A percentile compares a stretch with the other conserved stretches of the same genome.
These are phyloP conservation scores for Aldabrachelys gigantea DNA, from an alignment of 2,113 vertebrate species.

Conservation along the genomic window DNA sequence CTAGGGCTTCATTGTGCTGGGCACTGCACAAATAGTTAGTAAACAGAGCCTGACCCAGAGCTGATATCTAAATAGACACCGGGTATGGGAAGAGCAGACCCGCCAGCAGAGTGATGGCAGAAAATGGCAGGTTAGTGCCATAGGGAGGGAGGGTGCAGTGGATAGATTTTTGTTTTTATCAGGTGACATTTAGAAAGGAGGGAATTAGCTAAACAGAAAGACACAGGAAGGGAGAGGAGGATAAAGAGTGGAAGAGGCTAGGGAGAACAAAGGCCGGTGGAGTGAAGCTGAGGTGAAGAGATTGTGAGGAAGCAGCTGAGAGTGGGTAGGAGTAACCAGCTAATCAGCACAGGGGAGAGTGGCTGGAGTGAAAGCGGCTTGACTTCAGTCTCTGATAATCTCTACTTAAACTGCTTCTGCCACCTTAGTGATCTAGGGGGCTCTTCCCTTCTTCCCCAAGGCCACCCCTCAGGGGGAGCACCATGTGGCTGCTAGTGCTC, in stretches of 20 bases:
- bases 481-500: background rate
- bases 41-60: background rate
- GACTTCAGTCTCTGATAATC: background rate
- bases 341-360: background rate
- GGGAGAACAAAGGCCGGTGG: background rate
- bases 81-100: too few relatives aligned
- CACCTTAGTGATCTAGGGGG: too few relatives aligned
- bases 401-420: background rate
- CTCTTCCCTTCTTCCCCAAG: too few relatives aligned
- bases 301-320: background rate
- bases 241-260: background rate
- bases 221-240: too few relatives aligned
- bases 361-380: background rate
- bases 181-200: background rate
- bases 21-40: background rate
- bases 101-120: too few relatives aligned
- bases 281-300: background rate
- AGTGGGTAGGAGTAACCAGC: background rate
- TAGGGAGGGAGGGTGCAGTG: too few relatives aligned
- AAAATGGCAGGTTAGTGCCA: too few relatives aligned
- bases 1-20: background rate
- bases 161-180: background rate
- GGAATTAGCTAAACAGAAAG: background rate
- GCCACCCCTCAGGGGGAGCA: background rate
- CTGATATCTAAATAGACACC: background rate